A percentile compares a stretch with the other conserved stretches of the same genome.
These are phyloP conservation scores for Bubalus kerabau DNA, from an alignment of 2,113 vertebrate genomes.

Conservation along the genomic window DNA sequence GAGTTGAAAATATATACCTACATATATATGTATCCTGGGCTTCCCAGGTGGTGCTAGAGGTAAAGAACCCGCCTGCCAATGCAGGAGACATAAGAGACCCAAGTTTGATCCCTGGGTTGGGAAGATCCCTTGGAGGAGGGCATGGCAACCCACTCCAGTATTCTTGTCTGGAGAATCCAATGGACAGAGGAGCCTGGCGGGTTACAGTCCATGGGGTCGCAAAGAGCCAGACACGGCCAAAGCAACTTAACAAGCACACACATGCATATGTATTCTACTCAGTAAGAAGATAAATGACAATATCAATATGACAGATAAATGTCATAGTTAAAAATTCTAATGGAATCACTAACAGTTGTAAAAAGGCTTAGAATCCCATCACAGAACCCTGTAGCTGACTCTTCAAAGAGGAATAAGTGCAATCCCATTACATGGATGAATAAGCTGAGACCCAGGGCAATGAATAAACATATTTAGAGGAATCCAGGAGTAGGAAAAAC, in stretches of 20 bases:
- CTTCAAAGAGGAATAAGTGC: not conserved
- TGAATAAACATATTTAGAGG: not conserved
- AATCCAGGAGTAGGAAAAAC: not conserved
- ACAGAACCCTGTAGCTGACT: not conserved
- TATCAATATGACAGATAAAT: not conserved
- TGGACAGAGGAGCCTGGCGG: not conserved
- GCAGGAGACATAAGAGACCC: not conserved
- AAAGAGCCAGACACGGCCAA: not conserved
- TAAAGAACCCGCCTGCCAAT: not conserved
- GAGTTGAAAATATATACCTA: not conserved
- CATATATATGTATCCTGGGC: not conserved
- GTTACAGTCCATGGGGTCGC: not conserved
- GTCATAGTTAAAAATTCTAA: not conserved
- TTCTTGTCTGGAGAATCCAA: not conserved
- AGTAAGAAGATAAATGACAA: not conserved
- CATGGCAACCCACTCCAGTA: not conserved
- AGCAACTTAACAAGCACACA: not conserved
- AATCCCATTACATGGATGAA: not conserved
- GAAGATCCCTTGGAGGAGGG: not conserved
- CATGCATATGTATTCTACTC: not conserved
- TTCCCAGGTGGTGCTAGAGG: not conserved
- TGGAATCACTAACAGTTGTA: not conserved
- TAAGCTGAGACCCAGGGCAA: not conserved
- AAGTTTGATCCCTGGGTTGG: not conserved
- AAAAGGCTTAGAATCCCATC: not conserved